These are phyloP conservation scores for Ashinkailepas kermadecensis DNA, from an alignment of 2,888 invertebrate species.

Conservation along the genomic window DNA sequence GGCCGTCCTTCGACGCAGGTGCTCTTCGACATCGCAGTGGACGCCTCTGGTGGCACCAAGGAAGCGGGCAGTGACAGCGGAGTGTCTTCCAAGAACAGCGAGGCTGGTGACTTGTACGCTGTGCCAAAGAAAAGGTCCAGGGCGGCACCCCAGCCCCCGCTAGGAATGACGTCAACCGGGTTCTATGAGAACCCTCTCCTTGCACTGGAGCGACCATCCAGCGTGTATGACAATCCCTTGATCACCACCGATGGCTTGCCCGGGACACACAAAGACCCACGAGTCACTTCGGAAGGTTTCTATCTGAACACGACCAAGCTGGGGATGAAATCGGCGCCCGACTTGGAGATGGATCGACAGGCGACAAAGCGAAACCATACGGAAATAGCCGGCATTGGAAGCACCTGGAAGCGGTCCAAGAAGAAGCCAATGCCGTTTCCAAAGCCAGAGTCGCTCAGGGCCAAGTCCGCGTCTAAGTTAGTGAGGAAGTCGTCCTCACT, in stretches of 20 bases:
- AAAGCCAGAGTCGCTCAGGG: not conserved
- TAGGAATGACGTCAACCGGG: not conserved
- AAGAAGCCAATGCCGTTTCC: constrained; percentile 11
- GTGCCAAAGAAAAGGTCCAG: not conserved
- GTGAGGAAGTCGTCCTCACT: not conserved
- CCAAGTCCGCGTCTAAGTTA: not conserved
- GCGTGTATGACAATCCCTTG: not conserved
- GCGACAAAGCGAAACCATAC: not conserved
- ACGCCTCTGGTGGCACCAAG: not conserved
- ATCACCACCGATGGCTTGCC: not conserved
- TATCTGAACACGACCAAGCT: not conserved
- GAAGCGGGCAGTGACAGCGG: constrained; percentile 8
- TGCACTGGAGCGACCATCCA: not conserved
- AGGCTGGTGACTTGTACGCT: not conserved
- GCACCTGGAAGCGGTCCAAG: not conserved
- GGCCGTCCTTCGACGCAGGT: not conserved
- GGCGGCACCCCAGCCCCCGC: not conserved
- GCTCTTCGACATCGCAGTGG: not conserved
- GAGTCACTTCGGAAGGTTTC: not conserved
- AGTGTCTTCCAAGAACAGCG: not conserved
- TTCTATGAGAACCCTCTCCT: not conserved
- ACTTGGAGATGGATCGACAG: not conserved
- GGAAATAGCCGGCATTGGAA: not conserved
- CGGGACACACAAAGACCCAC: no score
- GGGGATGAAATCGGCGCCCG: not conserved